Evolutionary conservation across 1,140 invertebrate species (phyloP).

Genomic region (Mizuhopecten yessoensis): DNA sequence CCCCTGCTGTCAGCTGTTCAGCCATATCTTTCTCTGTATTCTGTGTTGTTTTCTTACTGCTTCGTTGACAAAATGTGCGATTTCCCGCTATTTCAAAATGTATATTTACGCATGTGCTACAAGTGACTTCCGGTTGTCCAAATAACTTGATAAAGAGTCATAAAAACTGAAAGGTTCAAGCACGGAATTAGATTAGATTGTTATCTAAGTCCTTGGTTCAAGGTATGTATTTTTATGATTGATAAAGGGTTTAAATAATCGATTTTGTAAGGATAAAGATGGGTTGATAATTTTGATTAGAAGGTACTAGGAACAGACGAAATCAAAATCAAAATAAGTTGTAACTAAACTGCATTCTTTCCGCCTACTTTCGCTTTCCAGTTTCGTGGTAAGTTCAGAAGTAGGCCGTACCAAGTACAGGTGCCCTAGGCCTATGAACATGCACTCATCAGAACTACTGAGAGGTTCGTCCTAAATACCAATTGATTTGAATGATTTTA

Average conservation of each 20-base stretch:
- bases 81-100: slow-evolving; percentile 7
- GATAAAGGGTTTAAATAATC: no score
- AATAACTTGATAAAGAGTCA: background rate
- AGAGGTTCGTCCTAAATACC: no score
- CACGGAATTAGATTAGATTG: no score
- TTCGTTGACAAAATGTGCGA: slow-evolving; percentile 38
- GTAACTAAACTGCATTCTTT: background rate
- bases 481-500: no score
- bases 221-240: no score
- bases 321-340: no score
- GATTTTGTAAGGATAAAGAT: no score
- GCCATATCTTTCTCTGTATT: background rate
- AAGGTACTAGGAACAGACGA: no score
- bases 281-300: background rate
- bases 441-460: no score
- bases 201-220: no score
- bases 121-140: background rate
- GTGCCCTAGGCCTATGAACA: no score
- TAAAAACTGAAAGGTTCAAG: background rate
- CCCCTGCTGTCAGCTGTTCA: slow-evolving; percentile 48
- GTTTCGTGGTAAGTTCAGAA: background rate
- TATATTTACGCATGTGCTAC: background rate
- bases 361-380: background rate
- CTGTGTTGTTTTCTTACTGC: background rate
- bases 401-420: no score